Conservation (phyloP, 2,797 vertebrate species). For the Epinephelus awoara region DNA sequence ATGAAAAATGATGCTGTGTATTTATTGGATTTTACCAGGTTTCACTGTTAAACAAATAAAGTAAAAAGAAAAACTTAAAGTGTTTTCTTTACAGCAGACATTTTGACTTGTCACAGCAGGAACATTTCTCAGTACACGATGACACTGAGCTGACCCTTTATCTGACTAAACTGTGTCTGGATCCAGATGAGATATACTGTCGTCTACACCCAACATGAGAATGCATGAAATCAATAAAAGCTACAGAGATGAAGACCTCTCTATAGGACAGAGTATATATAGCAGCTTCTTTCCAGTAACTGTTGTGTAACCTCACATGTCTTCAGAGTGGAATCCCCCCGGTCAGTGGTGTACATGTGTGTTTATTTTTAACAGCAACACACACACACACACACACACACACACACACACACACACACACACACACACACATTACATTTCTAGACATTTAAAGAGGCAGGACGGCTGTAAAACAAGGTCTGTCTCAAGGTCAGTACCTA, state of each 20-base stretch:
- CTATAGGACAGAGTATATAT: neutral
- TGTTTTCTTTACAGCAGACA: too few species aligned
- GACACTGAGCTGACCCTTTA: too few species aligned
- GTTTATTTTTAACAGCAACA: slow-evolving; percentile 38
- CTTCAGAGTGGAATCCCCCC: slow-evolving; percentile 1
- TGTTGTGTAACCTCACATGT: slow-evolving; percentile 15
- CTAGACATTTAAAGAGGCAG: neutral
- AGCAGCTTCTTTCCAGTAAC: neutral
- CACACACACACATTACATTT: slow-evolving; percentile 21
- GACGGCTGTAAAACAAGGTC: neutral
- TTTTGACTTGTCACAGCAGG: too few species aligned
- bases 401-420: too few species aligned
- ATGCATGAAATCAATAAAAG: neutral
- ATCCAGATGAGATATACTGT: too few species aligned
- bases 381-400: too few species aligned
- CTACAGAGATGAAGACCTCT: neutral
- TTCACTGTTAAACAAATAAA: too few species aligned
- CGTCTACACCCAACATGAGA: too few species aligned
- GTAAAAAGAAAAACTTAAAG: too few species aligned
- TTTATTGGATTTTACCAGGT: too few species aligned
- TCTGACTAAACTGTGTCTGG: too few species aligned
- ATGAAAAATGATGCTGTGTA: neutral
- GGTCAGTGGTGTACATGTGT: neutral
- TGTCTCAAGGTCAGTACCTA: slow-evolving; percentile 1
- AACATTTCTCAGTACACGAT: too few species aligned